Evolutionary conservation across 2,113 vertebrate genomes (phyloP), one percentile per base, ranked within the genome.

Genomic region (Gobio gobio): DNA sequence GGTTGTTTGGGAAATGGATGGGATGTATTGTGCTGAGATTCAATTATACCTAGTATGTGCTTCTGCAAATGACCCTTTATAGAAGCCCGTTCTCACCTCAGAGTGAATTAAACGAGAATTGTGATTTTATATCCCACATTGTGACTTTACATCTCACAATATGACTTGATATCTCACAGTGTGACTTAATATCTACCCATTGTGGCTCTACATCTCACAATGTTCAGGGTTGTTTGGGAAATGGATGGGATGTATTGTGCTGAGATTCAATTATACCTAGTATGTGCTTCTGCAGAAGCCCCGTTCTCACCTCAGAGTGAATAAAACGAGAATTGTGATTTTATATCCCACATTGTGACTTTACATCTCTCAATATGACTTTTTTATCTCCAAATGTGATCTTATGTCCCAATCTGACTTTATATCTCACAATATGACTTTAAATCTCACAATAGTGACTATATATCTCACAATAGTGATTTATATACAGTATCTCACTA

Each of bases 1-100:
- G 78, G 78, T 29, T 80, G 45, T 29, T 26, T 29, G 14, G 58
- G 58, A 63, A 63, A 63, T 61, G 58, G 77, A 47, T 79, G 40
- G 36, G 58, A 79, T 16, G 40, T 14, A 79, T 29, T 47, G 43
- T 18, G 58, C n/a, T 59, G 58, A 63, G n/a, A 20, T 63, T 78
- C 22, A 78, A 40, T 14, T 78, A 78, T 78, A 78, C 10, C 33
- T n/a, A 14, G 40, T 12, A 43, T 72, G 36, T 63, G 59, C 59
- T 61, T 73, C 70, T 6, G 12, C 5, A 73, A 73, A 47, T 47
- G 5, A 47, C 70, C 43, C n/a, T 73, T 73, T 16, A 47, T n/a
- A 47, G 70, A 73, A 73, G 70, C 22, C 43, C 3, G 40, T 74
- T 74, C 43, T 16, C 22, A 7, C 43, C 70, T 45, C 68, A 73